Evolutionary conservation across 2,888 invertebrate genomes (phyloP).

Genomic region (Pachydiplax longipennis): DNA sequence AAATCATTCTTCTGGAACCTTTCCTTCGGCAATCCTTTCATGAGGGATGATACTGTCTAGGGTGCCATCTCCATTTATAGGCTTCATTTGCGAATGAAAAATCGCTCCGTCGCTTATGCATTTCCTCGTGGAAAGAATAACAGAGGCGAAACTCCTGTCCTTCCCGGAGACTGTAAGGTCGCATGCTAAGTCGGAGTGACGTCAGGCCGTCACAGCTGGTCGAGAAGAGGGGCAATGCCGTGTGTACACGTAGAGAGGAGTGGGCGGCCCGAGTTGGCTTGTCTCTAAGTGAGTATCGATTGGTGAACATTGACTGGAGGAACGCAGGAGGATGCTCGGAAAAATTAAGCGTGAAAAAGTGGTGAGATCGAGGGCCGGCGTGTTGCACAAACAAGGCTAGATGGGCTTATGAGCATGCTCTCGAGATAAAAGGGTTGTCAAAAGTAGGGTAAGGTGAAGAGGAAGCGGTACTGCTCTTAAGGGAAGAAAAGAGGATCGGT

Average conservation of each 20-base stretch:
- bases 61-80: no score
- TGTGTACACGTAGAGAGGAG: background rate
- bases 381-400: background rate
- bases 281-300: slow-evolving; percentile 44
- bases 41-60: no score
- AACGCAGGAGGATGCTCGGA: background rate
- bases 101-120: no score
- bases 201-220: background rate
- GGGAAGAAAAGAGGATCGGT: background rate
- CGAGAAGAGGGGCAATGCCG: background rate
- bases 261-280: background rate
- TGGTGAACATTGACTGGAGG: slow-evolving; percentile 9
- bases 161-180: background rate
- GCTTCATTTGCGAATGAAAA: no score
- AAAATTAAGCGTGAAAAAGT: background rate
- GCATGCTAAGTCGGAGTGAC: background rate
- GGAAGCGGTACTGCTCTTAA: background rate
- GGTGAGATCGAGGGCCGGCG: background rate
- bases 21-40: no score
- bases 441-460: background rate
- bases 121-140: no score
- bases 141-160: background rate
- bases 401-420: background rate
- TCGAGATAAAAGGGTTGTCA: background rate
- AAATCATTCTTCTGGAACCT: no score